A percentile compares a stretch with the other conserved stretches of the same genome.
Conservation (phyloP, 2,113 vertebrate genomes). For the Prunella fulvescens region DNA sequence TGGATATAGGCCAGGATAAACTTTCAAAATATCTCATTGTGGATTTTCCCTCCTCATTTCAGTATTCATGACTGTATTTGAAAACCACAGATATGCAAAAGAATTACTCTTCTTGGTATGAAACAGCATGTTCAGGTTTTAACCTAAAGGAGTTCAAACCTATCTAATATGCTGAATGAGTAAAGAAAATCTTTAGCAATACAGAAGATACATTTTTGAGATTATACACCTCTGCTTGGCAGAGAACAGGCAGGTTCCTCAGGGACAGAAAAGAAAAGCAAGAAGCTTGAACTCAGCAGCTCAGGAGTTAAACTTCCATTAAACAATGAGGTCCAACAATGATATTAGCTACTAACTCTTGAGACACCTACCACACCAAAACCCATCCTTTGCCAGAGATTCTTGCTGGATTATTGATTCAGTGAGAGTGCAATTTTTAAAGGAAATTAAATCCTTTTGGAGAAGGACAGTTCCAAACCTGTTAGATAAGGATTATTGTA, state of each 20-base stretch:
- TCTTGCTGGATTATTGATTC: background rate
- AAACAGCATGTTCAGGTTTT: background rate
- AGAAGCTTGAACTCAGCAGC: background rate
- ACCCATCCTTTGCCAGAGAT: background rate
- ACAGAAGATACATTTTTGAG: background rate
- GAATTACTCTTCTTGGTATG: background rate
- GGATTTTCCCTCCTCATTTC: background rate
- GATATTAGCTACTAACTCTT: background rate
- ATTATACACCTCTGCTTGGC: background rate
- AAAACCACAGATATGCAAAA: conserved; percentile 39
- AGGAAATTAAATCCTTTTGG: conserved; percentile 1
- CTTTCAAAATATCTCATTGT: background rate
- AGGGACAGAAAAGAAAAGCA: background rate
- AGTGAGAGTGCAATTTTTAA: background rate
- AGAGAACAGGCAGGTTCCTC: background rate
- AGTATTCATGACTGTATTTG: background rate
- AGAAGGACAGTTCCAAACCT: background rate
- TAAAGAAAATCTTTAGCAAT: background rate
- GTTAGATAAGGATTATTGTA: background rate
- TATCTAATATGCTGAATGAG: background rate
- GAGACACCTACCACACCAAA: background rate
- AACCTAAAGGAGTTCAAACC: background rate
- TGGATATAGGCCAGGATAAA: conserved; percentile 6
- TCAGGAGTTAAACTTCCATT: background rate
- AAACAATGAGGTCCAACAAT: background rate